A percentile compares a stretch with the other conserved stretches of the same genome.
Evolutionary conservation across 1,140 invertebrate genomes (phyloP).

Genomic region (Oedothorax gibbosus): DNA sequence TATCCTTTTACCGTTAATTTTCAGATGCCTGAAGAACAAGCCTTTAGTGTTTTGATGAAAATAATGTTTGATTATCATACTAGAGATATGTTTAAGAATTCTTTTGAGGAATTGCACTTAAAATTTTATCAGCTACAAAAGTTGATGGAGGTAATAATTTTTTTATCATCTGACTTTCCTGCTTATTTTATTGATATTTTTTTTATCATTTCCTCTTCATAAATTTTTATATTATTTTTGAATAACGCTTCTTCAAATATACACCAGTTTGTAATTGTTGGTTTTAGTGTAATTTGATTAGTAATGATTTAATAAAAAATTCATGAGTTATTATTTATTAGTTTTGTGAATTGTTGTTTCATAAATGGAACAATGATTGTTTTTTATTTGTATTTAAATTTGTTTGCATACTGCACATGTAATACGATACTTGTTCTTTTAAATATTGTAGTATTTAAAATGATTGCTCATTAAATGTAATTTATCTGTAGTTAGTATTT

Average conservation of each 20-base stretch:
- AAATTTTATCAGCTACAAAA: slow-evolving; percentile 96
- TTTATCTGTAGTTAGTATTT: no score
- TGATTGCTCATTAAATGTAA: no score
- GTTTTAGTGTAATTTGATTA: not conserved
- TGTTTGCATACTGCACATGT: not conserved
- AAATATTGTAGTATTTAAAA: not conserved
- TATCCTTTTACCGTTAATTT: slow-evolving; percentile 45
- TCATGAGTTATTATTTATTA: no score
- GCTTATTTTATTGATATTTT: not conserved
- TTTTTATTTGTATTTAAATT: not conserved
- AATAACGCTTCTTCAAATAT: slow-evolving; percentile 1
- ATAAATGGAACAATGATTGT: no score
- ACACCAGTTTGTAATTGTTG: not conserved
- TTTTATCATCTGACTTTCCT: slow-evolving; percentile 77
- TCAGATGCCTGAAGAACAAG: slow-evolving; percentile 99
- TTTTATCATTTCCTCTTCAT: not conserved
- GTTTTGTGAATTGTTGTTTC: no score
- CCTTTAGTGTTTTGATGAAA: slow-evolving; percentile 95
- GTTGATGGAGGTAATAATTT: slow-evolving; percentile 82
- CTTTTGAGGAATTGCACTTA: slow-evolving; percentile 95
- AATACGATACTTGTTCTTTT: not conserved
- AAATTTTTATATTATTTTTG: no score
- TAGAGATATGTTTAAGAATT: slow-evolving; percentile 94
- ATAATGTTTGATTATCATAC: slow-evolving; percentile 98
- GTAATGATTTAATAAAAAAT: no score